These are phyloP conservation scores for Passer domesticus DNA, from an alignment of 2,113 vertebrate genomes.

Conservation along the genomic window DNA sequence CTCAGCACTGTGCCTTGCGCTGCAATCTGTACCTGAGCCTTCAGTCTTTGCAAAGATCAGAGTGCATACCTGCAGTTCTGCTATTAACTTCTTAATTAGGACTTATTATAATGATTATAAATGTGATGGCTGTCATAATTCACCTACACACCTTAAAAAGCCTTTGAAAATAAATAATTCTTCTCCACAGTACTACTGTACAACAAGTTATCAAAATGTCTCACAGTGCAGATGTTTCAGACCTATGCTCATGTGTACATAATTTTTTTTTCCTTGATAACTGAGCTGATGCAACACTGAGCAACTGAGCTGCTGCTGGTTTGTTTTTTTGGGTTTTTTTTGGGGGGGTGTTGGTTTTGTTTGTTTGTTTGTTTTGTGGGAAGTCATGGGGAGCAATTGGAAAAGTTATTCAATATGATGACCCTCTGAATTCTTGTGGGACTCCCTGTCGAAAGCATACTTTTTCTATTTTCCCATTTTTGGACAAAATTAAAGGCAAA, in stretches of 20 bases:
- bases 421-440: conserved; percentile 3
- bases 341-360: too few species aligned
- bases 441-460: neutral
- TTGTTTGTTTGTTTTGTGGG: neutral
- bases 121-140: neutral
- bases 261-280: neutral
- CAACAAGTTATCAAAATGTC: neutral
- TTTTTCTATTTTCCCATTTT: conserved; percentile 13
- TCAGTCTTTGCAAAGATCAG: neutral
- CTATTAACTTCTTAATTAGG: neutral
- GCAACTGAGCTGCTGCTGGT: neutral
- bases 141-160: neutral
- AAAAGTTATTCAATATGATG: neutral
- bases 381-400: neutral
- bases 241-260: neutral
- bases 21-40: neutral
- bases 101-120: neutral
- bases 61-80: neutral
- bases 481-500: neutral
- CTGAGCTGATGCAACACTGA: neutral
- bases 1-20: neutral
- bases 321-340: neutral
- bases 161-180: neutral
- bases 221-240: neutral
- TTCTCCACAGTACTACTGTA: neutral